Evolutionary conservation across 2,113 vertebrate species (phyloP).

Genomic region (Syngnathus typhle): DNA sequence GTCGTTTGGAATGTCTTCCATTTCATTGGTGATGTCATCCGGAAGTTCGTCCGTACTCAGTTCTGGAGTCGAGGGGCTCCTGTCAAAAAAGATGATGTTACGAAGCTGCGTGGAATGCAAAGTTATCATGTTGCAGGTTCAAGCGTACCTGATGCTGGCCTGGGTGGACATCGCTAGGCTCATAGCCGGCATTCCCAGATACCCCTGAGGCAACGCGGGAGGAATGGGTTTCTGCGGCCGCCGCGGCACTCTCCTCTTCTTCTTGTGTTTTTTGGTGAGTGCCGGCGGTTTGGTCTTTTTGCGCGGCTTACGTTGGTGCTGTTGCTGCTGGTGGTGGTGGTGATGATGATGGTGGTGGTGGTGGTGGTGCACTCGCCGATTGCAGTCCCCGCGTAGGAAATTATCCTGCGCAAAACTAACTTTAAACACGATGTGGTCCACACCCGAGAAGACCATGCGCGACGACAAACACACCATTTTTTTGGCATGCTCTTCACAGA

Average conservation of each 20-base stretch:
- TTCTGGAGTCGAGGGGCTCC: constrained; percentile 93
- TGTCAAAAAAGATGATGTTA: constrained; percentile 34
- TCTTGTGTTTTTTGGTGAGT: constrained; percentile 99
- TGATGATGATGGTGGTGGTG: constrained; percentile 92
- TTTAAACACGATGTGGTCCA: not conserved
- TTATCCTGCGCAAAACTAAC: constrained; percentile 77
- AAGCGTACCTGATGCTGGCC: constrained; percentile 81
- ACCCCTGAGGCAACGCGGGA: constrained; percentile 93
- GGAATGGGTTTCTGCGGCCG: constrained; percentile 98
- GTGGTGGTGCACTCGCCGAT: constrained; percentile 94
- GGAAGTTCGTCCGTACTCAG: constrained; percentile 94
- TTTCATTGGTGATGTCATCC: constrained; percentile 96
- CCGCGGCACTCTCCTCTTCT: constrained; percentile 90
- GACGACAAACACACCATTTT: constrained; percentile 84
- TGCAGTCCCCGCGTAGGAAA: constrained; percentile 93
- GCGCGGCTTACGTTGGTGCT: constrained; percentile 95
- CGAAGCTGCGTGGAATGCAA: not conserved
- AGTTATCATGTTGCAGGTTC: not conserved
- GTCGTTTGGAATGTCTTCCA: constrained; percentile 98
- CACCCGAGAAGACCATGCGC: not conserved
- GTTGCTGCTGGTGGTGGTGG: constrained; percentile 90
- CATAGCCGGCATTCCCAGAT: constrained; percentile 91
- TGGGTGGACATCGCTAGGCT: constrained; percentile 86
- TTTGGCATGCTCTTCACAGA: constrained; percentile 99
- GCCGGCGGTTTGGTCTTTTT: constrained; percentile 99